These are phyloP conservation scores for Tauraco erythrolophus DNA, from an alignment of 2,113 vertebrate species.

Conservation along the genomic window DNA sequence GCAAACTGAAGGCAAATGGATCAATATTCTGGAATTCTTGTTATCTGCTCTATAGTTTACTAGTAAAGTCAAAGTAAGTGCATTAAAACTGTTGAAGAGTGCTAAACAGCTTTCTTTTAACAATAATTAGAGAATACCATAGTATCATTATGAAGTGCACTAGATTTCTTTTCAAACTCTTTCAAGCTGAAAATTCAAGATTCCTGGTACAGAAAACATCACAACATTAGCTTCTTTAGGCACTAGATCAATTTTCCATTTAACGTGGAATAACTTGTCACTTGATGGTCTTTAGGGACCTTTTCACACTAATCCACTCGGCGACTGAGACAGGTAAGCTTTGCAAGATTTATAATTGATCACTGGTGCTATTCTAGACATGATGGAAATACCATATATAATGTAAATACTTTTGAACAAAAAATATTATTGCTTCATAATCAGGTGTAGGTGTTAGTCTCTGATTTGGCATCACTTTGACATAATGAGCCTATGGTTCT, in stretches of 20 bases:
- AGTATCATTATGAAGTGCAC: not conserved
- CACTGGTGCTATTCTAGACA: slow-evolving; percentile 10
- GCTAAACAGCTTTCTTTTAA: not conserved
- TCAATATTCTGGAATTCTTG: not conserved
- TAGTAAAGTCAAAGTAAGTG: not conserved
- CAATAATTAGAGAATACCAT: not conserved
- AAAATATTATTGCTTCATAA: slow-evolving; percentile 53
- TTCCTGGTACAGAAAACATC: not conserved
- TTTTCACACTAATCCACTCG: slow-evolving; percentile 27
- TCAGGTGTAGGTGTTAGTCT: slow-evolving; percentile 44
- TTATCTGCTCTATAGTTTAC: not conserved
- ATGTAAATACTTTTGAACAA: slow-evolving; percentile 20
- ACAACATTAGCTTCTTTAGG: not conserved
- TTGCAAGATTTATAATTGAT: slow-evolving; percentile 27
- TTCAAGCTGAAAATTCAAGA: not conserved
- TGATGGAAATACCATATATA: slow-evolving; percentile 52
- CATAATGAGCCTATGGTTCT: slow-evolving; percentile 46
- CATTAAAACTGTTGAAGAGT: not conserved
- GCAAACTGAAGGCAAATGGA: not conserved
- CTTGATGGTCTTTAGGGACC: not conserved
- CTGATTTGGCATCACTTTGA: slow-evolving; percentile 33
- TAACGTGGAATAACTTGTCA: slow-evolving; percentile 48
- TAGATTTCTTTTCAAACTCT: slow-evolving; percentile 6
- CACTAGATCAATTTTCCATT: slow-evolving; percentile 47
- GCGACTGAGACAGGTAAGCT: slow-evolving; percentile 1